These are phyloP conservation scores for Cheumatopsyche charites DNA, from an alignment of 1,140 invertebrate genomes.

Conservation along the genomic window DNA sequence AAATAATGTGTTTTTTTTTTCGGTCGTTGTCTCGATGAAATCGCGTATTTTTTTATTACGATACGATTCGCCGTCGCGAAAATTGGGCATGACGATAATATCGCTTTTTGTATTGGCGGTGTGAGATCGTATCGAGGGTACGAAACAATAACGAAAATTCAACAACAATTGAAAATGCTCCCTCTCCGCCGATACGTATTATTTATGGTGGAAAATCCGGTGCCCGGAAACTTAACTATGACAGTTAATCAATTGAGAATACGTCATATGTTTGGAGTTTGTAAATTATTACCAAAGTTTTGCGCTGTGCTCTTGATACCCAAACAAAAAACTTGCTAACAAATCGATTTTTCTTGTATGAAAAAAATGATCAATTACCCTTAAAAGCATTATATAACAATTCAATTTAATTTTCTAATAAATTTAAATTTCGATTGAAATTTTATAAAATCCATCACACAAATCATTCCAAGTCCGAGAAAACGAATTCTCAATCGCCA, in stretches of 20 bases:
- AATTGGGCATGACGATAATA: not conserved
- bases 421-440: too few species aligned
- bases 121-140: not conserved
- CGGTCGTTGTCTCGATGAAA: too few species aligned
- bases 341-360: too few species aligned
- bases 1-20: not conserved
- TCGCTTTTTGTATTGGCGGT: not conserved
- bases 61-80: not conserved
- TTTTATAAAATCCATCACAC: too few species aligned
- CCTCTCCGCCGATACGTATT: not conserved
- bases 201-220: constrained; percentile 15
- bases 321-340: too few species aligned
- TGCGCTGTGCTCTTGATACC: not conserved
- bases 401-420: too few species aligned
- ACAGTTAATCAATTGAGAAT: constrained; percentile 27
- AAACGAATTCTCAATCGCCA: too few species aligned
- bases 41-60: too few species aligned
- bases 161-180: not conserved
- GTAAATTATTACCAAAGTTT: constrained; percentile 19
- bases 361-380: too few species aligned
- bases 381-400: too few species aligned
- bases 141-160: constrained; percentile 12
- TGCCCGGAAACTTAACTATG: constrained; percentile 14
- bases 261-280: constrained; percentile 10
- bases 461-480: too few species aligned